Percentiles rank a stretch among this genome's conserved stretches.
Evolutionary conservation across 2,113 vertebrate genomes (phyloP).

Genomic region (Mungos mungo): DNA sequence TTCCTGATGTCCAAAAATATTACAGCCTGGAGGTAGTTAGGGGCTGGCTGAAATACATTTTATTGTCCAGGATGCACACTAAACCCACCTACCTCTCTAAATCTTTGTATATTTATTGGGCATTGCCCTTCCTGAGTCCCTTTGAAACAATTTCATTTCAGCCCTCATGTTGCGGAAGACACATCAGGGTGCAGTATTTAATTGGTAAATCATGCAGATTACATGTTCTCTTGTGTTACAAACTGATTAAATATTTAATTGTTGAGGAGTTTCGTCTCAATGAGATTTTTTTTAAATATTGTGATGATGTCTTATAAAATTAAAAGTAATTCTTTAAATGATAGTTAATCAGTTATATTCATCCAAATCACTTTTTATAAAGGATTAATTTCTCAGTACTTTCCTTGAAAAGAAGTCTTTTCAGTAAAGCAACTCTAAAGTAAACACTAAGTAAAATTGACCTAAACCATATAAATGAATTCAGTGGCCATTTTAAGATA

Average conservation of each 20-base stretch:
- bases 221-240: conserved; percentile 69
- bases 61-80: background rate
- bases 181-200: conserved; percentile 59
- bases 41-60: background rate
- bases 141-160: conserved; percentile 47
- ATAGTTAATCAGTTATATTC: conserved; percentile 62
- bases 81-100: background rate
- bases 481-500: conserved; percentile 46
- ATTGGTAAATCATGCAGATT: conserved; percentile 70
- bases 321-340: conserved; percentile 67
- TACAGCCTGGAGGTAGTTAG: background rate
- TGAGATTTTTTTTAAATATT: conserved; percentile 52
- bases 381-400: conserved; percentile 53
- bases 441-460: conserved; percentile 48
- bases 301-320: conserved; percentile 60
- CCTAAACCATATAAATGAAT: conserved; percentile 10
- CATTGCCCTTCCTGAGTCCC: background rate
- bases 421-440: conserved; percentile 50
- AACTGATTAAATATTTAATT: conserved; percentile 73
- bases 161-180: conserved; percentile 43
- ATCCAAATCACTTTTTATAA: conserved; percentile 39
- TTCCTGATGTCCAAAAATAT: background rate
- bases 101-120: background rate
- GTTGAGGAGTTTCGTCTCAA: conserved; percentile 54
- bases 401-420: conserved; percentile 48